Evolutionary conservation across 1,140 invertebrate species (phyloP).

Genomic region (Bombus waltoni): DNA sequence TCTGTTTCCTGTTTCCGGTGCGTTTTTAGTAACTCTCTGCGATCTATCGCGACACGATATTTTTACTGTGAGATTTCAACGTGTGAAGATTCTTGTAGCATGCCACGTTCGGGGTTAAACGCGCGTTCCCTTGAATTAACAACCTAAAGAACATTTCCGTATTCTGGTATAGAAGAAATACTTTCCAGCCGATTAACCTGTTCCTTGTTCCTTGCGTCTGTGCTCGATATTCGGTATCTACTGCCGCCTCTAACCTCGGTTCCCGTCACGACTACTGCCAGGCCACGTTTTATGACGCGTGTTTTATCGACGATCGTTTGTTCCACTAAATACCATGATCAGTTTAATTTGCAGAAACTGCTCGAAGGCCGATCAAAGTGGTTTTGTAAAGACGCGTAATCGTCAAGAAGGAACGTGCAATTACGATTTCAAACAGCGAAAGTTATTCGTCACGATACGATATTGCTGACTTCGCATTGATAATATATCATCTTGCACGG

Average conservation of each 20-base stretch:
- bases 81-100: neutral
- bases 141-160: neutral
- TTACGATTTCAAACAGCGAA: neutral
- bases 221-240: neutral
- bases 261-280: neutral
- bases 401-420: neutral
- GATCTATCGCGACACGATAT: too few relatives aligned
- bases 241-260: neutral
- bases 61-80: neutral
- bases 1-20: too few relatives aligned
- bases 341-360: neutral
- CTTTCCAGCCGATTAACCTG: slow-evolving; percentile 17
- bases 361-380: neutral
- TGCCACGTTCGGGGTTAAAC: too few relatives aligned
- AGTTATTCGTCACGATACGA: neutral
- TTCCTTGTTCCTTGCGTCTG: neutral
- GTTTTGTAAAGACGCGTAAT: neutral
- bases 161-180: neutral
- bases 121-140: neutral
- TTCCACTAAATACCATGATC: neutral
- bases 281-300: slow-evolving; percentile 17
- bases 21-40: too few relatives aligned
- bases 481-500: too few relatives aligned
- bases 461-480: neutral
- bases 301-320: slow-evolving; percentile 16